A percentile compares a stretch with the other conserved stretches of the same genome.
Conservation (phyloP, 2,888 invertebrate species). For the Galeruca laticollis region DNA sequence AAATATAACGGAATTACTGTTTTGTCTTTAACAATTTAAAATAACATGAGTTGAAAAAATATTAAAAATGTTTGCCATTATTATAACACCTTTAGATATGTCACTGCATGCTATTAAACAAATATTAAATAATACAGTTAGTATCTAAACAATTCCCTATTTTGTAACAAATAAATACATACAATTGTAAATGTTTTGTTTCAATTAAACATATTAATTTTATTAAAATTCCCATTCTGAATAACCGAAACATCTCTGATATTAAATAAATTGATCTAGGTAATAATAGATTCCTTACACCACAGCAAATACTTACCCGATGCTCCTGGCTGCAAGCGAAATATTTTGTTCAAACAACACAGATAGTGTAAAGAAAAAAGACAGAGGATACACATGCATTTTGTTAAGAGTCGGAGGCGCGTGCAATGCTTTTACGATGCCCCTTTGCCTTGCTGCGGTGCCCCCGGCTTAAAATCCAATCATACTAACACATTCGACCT, state of each 20-base stretch:
- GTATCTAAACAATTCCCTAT: too few relatives aligned
- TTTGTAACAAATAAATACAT: too few relatives aligned
- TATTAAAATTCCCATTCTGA: conserved; percentile 5
- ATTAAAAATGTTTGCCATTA: too few relatives aligned
- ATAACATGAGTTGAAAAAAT: too few relatives aligned
- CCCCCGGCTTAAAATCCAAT: conserved; percentile 57
- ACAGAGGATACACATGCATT: conserved; percentile 61
- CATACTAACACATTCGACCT: conserved; percentile 12
- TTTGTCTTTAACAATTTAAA: too few relatives aligned
- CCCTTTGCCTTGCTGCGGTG: conserved; percentile 64
- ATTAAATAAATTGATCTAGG: neutral
- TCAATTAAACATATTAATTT: neutral
- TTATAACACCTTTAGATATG: too few relatives aligned
- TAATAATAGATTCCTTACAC: conserved; percentile 50
- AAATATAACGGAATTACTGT: too few relatives aligned
- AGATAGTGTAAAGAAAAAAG: conserved; percentile 48
- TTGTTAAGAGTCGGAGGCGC: conserved; percentile 61
- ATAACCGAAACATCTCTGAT: conserved; percentile 20
- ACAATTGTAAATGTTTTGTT: too few relatives aligned
- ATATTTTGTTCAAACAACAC: conserved; percentile 49
- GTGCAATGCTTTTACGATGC: conserved; percentile 65
- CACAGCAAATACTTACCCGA: conserved; percentile 63
- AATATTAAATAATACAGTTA: too few relatives aligned
- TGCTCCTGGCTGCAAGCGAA: conserved; percentile 63
- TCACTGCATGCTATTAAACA: too few relatives aligned